Percentiles rank a stretch among this genome's conserved stretches.
Evolutionary conservation across 2,888 invertebrate genomes (phyloP).

Genomic region (Amiota mariae): DNA sequence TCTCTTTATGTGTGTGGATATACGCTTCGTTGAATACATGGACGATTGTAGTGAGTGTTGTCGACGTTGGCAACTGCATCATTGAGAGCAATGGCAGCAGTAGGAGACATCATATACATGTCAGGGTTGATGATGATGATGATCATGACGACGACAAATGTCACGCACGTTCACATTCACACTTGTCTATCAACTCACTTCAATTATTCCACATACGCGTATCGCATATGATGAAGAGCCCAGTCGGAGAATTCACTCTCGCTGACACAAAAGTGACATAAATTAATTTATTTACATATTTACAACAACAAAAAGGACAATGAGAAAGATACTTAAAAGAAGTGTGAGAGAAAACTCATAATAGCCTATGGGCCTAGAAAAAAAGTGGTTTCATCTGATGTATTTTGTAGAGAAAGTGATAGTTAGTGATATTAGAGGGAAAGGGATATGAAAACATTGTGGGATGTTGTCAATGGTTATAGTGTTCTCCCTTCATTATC

Average conservation of each 20-base stretch:
- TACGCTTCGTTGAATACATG: background rate
- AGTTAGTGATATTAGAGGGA: background rate
- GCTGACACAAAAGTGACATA: slow-evolving; percentile 40
- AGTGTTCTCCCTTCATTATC: too few species aligned
- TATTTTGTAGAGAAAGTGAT: too few species aligned
- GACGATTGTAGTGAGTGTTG: background rate
- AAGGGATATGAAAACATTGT: background rate
- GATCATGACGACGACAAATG: background rate
- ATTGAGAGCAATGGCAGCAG: background rate
- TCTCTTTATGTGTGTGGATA: background rate
- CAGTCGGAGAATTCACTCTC: background rate
- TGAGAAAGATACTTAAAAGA: too few species aligned
- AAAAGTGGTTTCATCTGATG: too few species aligned
- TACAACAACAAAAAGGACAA: slow-evolving; percentile 37
- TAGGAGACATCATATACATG: too few species aligned
- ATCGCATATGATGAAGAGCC: background rate
- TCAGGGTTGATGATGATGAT: background rate
- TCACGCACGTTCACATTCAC: background rate
- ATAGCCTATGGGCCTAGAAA: too few species aligned
- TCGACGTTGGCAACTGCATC: background rate
- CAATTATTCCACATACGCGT: background rate
- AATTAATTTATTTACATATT: slow-evolving; percentile 53
- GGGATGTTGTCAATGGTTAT: background rate
- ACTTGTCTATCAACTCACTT: background rate
- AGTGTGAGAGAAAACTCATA: too few species aligned